Evolutionary conservation across 2,888 invertebrate species (phyloP), one percentile per base, ranked within the genome.

Genomic region (Proisotoma minuta): DNA sequence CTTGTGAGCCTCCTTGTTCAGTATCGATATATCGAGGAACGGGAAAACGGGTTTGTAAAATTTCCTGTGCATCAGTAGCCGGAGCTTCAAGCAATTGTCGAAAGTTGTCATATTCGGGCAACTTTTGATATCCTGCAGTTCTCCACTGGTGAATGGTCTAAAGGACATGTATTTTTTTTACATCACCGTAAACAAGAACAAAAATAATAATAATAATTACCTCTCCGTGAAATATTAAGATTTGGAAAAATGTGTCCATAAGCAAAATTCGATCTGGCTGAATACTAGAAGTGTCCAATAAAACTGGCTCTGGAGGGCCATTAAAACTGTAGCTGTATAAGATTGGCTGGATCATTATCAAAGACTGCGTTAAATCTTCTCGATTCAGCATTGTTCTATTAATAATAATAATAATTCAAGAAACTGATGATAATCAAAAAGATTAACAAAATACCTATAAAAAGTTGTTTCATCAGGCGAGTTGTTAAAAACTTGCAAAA

Each of bases 231-330:
- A 97, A 99, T 76, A 99, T 99, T 60, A 99, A 86, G 76, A 99
- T 95, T 81, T 99, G 99, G 86, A 99, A 99, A 83, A 99, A 99
- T 0, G 99, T 98, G 80, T 99, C 99, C 97, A 99, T 97, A 59
- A 99, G 84, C 49, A 99, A 83, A 75, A 99, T 99, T 64, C 95
- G 84, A 78, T 99, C 99, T 0, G 96, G 88, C 78, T 96, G 93
- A 76, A 99, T 98, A 66, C 95, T 95, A 57, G 95, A 94, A 2
- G 98, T 95, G 78, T 99, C 99, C 39, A 99, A 82, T 23, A 99
- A 81, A 3, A 99, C 99, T 0, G 99, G 97, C 81, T 97, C 95
- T 0, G 96, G 96, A 0, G 95, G 93, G 0, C 97, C 97, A 75
- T 90, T 93, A 80, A 99, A 99, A 72, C 95, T 94, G 80, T 99